phyloP scores from a whole-genome alignment of 2,888 invertebrate genomes.

The Dinocampus coccinellae region DNA sequence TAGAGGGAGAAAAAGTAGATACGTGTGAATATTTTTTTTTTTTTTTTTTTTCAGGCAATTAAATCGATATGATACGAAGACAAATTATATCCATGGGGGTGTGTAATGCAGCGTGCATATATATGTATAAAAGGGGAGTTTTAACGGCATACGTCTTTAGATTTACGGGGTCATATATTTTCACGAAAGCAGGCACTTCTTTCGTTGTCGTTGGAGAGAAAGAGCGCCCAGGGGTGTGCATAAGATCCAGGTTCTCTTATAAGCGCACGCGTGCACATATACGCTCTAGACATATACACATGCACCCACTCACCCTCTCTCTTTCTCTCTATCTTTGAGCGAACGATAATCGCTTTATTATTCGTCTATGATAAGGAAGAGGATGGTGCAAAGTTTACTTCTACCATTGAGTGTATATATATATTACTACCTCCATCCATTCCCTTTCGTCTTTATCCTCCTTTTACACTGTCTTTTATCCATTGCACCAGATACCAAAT shows the following conservation, averaged over 20 bases:
- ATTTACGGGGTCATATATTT: conserved; percentile 49
- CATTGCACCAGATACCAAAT: background rate
- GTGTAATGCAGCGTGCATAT: background rate
- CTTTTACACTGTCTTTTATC: background rate
- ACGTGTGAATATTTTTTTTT: background rate
- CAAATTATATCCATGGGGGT: conserved; percentile 38
- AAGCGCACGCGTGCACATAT: background rate
- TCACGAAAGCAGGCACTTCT: conserved; percentile 43
- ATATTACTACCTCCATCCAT: background rate
- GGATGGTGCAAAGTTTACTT: conserved; percentile 19
- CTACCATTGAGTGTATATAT: background rate
- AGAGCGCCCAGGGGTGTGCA: conserved; percentile 22
- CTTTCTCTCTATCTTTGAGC: conserved; percentile 4
- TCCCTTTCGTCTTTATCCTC: background rate
- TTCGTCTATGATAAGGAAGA: conserved; percentile 17
- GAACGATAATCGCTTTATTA: conserved; percentile 34
- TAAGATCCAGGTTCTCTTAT: background rate
- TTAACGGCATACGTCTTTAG: conserved; percentile 44
- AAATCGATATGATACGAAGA: conserved; percentile 25
- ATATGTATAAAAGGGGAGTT: conserved; percentile 33
- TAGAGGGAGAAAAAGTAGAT: background rate
- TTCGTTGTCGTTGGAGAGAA: conserved; percentile 25
- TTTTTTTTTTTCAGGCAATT: background rate
- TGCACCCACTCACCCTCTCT: background rate
- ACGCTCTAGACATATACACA: no score